phyloP scores from a whole-genome alignment of 2,888 invertebrate species.

The Urechis unicinctus region DNA sequence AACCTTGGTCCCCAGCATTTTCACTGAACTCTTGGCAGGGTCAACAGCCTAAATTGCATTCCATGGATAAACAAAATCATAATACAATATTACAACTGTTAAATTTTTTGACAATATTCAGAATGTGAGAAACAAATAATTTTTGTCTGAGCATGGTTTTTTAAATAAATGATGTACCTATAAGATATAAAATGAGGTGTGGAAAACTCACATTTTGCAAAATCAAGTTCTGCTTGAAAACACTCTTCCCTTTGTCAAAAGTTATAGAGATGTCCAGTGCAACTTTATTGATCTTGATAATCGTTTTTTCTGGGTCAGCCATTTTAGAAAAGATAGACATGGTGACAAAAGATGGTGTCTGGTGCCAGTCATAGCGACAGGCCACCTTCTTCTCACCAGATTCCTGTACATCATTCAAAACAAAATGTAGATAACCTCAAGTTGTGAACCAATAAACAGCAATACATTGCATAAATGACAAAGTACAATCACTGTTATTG shows the following conservation, averaged over 20 bases:
- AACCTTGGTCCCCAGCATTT: conserved; percentile 81
- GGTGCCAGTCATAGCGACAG: conserved; percentile 93
- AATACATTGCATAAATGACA: no score
- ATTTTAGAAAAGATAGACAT: conserved; percentile 87
- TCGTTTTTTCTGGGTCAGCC: conserved; percentile 70
- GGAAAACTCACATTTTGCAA: conserved; percentile 51
- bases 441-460: background rate
- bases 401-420: conserved; percentile 8
- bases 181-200: background rate
- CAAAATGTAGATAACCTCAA: background rate
- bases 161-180: no score
- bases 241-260: conserved; percentile 66
- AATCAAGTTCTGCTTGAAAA: conserved; percentile 61
- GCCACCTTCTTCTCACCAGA: conserved; percentile 22
- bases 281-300: conserved; percentile 77
- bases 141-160: no score
- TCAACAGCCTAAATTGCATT: conserved; percentile 63
- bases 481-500: no score
- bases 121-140: no score
- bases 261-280: conserved; percentile 67
- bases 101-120: no score
- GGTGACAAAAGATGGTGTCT: conserved; percentile 76
- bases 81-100: no score
- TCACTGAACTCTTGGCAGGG: conserved; percentile 64
- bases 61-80: background rate